phyloP scores from a whole-genome alignment of 2,888 invertebrate species.

The Agrochola lychnidis region DNA sequence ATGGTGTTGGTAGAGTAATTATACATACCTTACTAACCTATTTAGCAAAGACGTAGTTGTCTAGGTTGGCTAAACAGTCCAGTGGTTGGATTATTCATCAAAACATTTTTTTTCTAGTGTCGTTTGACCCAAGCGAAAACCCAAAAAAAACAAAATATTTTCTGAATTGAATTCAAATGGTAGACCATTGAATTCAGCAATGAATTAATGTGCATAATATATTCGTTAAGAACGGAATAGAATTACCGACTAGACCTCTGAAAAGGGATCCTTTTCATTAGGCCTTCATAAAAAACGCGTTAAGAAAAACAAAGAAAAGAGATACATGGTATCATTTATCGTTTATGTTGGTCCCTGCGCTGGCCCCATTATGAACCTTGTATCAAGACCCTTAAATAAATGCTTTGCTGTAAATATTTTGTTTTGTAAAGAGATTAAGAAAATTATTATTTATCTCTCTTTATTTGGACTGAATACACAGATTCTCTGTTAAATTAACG shows the following conservation, averaged over 20 bases:
- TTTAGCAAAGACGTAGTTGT: neutral
- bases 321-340: conserved; percentile 56
- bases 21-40: neutral
- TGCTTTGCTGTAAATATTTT: conserved; percentile 18
- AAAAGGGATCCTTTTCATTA: conserved; percentile 48
- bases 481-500: neutral
- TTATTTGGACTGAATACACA: neutral
- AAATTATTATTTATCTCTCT: neutral
- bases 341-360: conserved; percentile 42
- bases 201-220: conserved; percentile 40
- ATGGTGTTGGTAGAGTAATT: neutral
- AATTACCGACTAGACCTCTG: conserved; percentile 35
- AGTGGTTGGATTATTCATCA: neutral
- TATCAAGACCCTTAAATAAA: conserved; percentile 25
- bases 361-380: conserved; percentile 36
- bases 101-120: neutral
- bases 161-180: no score
- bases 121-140: neutral
- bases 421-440: neutral
- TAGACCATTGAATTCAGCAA: neutral
- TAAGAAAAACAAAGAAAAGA: conserved; percentile 61
- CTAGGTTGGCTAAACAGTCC: neutral
- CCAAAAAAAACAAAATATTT: neutral
- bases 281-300: conserved; percentile 58
- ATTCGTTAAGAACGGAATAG: conserved; percentile 23